Base-by-base conservation (phyloP, 1,140 invertebrate species). In the Brachionus manjavacas region DNA sequence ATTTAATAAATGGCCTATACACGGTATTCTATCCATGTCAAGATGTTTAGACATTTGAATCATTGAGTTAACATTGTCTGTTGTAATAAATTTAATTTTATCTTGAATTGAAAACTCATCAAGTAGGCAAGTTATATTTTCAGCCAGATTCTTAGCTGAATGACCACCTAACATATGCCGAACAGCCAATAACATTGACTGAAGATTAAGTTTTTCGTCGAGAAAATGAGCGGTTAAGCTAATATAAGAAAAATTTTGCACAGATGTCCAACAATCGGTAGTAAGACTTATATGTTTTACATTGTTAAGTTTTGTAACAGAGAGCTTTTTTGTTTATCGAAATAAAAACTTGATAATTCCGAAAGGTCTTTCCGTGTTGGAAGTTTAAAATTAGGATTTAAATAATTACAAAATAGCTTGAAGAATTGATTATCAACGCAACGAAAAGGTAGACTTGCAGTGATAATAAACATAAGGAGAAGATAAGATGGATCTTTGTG, bases 231-330 rank as follows among this genome's bases (percentile, higher is more conserved):
- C 74, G 20, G 31, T 78, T 28, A 78, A 46, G 12, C 14, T 28
- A 14, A 78, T 46, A 55, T 78, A 78, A 14, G 74, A 78, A 78
- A 78, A 46, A 55, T 49, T 78, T 49, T 78, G 74, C 16, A 78
- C 35, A 23, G 39, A 78, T n/a, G 74, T 78, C 41, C 74, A 78
- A 3, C 74, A 78, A 78, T 78, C 74, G 31, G 49, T 78, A 4
- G 74, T 78, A 6, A 78, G 28, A 78, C 16, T 78, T n/a, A 78
- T 43, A 41, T 25, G 0, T 43, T 3, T 25, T 0, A 41, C 39
- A 28, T 68, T 68, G 23, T 14, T 28, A 0, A 68, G 25, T 14
- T 31, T 68, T 25, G 12, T 31, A 1, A 14, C 12, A 68, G 28
- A 14, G 11, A 28, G 25, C 12, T 11, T 31, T 31, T 68, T 68